Base-by-base conservation (phyloP, 2,888 invertebrate species). In the Galeopsomyia nigrocyanea region DNA sequence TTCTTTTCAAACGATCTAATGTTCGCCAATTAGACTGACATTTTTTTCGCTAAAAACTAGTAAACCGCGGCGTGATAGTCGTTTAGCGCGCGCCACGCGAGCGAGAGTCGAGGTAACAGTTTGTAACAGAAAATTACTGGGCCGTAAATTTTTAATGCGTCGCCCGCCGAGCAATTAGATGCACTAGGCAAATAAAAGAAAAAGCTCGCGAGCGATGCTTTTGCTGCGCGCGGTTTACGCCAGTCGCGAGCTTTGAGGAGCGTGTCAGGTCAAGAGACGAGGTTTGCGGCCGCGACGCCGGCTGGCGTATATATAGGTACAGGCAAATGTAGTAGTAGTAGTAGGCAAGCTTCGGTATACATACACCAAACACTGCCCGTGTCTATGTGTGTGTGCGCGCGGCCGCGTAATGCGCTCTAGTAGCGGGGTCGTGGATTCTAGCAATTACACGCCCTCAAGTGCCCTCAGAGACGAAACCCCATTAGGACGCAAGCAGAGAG, bases 361-460 rank as follows among this genome's bases (percentile, higher is more conserved):
- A 31, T 7, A 31, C n/a, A n/a, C n/a, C n/a, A n/a, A n/a, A n/a
- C n/a, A n/a, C n/a, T 31, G 79, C 81, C 77, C 26, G 16, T 46
- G 56, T 22, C 7, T 10, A 9, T 17, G 78, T 78, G 79, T 78
- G 80, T 39, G 31, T 39, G 9, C 17, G 51, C 22, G 14, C 47
- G 47, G 22, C 78, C 81, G 79, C 80, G 80, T 83, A 84, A 84
- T 83, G 82, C 80, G 82, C 80, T 83, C 79, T 83, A 82, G 81
- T 82, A 80, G 81, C 82, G 78, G 85, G 84, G 82, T 83, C 82
- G 84, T 84, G 82, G 83, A 85, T 86, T 84, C 83, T 83, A 85
- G 86, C 85, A 86, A 86, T 86, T 86, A 86, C 85, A 84, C 81
- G 80, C 82, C 83, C 83, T 85, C 83, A 78, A 86, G 86, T 83